Percentiles rank a stretch among this genome's conserved stretches.
These are phyloP conservation scores for Astyanax mexicanus DNA, from an alignment of 2,797 vertebrate species.

Conservation along the genomic window DNA sequence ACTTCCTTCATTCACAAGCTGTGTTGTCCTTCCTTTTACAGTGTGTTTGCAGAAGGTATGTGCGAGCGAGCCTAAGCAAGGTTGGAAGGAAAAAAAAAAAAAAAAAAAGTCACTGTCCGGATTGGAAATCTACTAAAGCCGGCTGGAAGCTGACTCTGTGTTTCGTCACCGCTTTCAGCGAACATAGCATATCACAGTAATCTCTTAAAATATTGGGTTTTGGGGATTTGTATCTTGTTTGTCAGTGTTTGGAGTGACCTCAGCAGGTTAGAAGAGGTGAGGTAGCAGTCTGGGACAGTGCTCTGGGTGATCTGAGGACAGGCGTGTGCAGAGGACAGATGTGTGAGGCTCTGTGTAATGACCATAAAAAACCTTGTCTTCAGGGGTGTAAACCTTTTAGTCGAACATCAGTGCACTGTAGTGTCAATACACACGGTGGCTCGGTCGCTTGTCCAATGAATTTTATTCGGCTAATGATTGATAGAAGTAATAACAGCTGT, in stretches of 20 bases:
- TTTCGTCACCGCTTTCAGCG: conserved; percentile 20
- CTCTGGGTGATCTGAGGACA: conserved; percentile 24
- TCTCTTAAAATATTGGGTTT: background rate
- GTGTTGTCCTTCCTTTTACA: conserved; percentile 49
- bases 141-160: conserved; percentile 11
- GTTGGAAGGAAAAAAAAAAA: conserved; percentile 35
- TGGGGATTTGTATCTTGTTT: background rate
- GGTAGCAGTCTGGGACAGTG: background rate
- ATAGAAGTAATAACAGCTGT: background rate
- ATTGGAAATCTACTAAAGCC: conserved; percentile 36
- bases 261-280: background rate
- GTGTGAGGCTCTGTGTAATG: background rate
- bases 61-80: conserved; percentile 60
- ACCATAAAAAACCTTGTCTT: background rate
- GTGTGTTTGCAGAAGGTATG: conserved; percentile 44
- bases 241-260: background rate
- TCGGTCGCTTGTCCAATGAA: background rate
- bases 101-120: conserved; percentile 39
- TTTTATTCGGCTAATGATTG: background rate
- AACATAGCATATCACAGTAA: background rate
- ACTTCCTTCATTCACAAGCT: conserved; percentile 57
- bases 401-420: background rate
- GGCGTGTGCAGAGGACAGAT: background rate
- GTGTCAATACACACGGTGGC: background rate
- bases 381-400: background rate